Base-by-base conservation (phyloP, 2,113 vertebrate genomes). In the Vicugna pacos region DNA sequence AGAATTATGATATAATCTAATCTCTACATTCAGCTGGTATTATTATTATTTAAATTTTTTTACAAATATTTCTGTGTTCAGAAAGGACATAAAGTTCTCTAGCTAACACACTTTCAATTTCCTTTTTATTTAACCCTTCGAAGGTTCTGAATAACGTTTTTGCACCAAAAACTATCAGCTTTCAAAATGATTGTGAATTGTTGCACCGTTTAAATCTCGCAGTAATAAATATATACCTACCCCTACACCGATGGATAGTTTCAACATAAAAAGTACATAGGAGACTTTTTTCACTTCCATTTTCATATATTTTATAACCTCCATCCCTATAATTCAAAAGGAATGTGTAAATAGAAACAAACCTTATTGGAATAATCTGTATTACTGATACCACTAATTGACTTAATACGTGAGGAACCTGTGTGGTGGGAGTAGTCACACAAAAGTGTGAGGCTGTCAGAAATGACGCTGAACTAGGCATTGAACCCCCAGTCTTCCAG, bases 1-100 rank as follows among this genome's bases (percentile, higher is more conserved):
- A 67, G 82, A 93, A 75, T 72, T 88, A 67, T 73, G 52, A 70
- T 38, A 62, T 11, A 89, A 72, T 72, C 60, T 77, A 60, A 94
- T 94, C 12, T 93, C 60, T 82, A 17, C n/a, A 73, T 75, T 96
- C 20, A 54, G 22, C 35, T 92, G 83, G 6, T 22, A 83, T 58
- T 95, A 26, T 58, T 95, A 30, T 69, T 89, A 56, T 86, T 81
- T 62, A 93, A 86, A 64, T 26, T 80, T 97, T 95, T 97, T 95
- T 95, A 67, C 15, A 87, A 94, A 75, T 52, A 73, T 92, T 87
- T 92, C 38, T 87, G 69, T 79, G 64, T 54, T 86, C 46, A n/a
- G 6, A 67, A 95, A 56, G 5, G 35, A 77, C 4, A 87, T 46
- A 52, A 83, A 30, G 10, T n/a, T 80, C 70, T 94, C 52, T 30